Base-by-base conservation (phyloP, 2,113 vertebrate species). In the Ailurus styani region DNA sequence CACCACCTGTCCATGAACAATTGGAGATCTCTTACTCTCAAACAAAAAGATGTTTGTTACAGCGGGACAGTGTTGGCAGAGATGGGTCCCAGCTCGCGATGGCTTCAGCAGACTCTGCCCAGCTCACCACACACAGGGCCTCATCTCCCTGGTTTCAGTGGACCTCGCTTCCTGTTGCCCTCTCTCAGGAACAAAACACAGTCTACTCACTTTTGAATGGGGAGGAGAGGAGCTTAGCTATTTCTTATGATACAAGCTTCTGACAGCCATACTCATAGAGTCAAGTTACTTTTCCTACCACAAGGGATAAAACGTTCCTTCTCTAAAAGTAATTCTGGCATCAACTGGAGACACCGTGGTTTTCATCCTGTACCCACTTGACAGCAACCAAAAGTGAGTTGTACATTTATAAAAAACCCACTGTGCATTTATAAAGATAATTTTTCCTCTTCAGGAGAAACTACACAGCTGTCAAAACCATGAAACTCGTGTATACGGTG, bases 31-130 rank as follows among this genome's bases (percentile, higher is more conserved):
- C 82, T 96, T 66, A 85, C 62, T 57, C 90, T 42, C 45, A 92
- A 83, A 98, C 98, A 98, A 97, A 96, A 94, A 64, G 60, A 78
- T 86, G 42, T 68, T 87, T 98, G 96, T 97, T 95, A n/a, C 0
- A n/a, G 40, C 25, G n/a, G 66, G 47, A 98, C 90, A 94, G 47
- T 95, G 95, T 79, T 95, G 98, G 96, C 98, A 94, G 83, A 73
- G 72, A 90, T 37, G 57, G 15, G 15, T 57, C 60, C 50, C 90
- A 55, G 83, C 92, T 75, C n/a, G 78, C 66, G 90, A 94, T 21
- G 73, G 45, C 96, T 50, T 91, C 86, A 75, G 84, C 66, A n/a
- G 23, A 52, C 23, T 55, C 54, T 3, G 72, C 42, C 47, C 47
- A 27, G 29, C 21, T 60, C 84, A 57, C 83, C 47, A 42, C 66